Conservation (phyloP, 2,888 invertebrate genomes). For the Tethea ocularis region DNA sequence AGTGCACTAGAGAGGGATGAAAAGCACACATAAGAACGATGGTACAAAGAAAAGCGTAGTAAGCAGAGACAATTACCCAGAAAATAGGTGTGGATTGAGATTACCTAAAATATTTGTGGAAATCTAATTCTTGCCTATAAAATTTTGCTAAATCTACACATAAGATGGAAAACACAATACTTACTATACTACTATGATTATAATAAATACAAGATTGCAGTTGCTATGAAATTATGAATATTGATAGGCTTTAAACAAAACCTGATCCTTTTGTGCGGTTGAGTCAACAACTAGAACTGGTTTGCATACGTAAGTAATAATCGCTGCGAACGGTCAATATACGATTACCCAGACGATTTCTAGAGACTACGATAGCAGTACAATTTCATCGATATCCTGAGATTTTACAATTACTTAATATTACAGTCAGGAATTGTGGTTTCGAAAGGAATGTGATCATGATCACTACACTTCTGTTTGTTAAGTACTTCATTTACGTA, state of each 20-base stretch:
- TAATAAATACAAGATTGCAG: too few species aligned
- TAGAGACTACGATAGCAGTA: not conserved
- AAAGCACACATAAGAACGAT: too few species aligned
- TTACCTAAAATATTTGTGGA: too few species aligned
- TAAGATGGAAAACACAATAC: too few species aligned
- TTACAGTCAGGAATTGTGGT: not conserved
- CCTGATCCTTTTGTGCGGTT: constrained; percentile 42
- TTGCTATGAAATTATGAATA: not conserved
- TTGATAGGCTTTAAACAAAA: constrained; percentile 8
- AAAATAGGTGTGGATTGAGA: too few species aligned
- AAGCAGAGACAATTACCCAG: too few species aligned
- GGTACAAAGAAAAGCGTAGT: too few species aligned
- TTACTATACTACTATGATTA: too few species aligned
- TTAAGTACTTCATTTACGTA: not conserved
- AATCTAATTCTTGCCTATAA: too few species aligned
- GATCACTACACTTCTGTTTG: not conserved
- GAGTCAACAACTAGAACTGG: constrained; percentile 54
- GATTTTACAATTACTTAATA: constrained; percentile 2
- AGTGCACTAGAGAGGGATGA: too few species aligned
- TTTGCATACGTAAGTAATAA: constrained; percentile 45
- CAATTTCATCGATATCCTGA: not conserved
- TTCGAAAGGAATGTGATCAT: constrained; percentile 9
- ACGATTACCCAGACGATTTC: constrained; percentile 47
- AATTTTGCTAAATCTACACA: too few species aligned
- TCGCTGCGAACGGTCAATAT: constrained; percentile 43